These are phyloP conservation scores for Pseudorectes ferrugineus DNA, from an alignment of 2,113 vertebrate species.

Conservation along the genomic window DNA sequence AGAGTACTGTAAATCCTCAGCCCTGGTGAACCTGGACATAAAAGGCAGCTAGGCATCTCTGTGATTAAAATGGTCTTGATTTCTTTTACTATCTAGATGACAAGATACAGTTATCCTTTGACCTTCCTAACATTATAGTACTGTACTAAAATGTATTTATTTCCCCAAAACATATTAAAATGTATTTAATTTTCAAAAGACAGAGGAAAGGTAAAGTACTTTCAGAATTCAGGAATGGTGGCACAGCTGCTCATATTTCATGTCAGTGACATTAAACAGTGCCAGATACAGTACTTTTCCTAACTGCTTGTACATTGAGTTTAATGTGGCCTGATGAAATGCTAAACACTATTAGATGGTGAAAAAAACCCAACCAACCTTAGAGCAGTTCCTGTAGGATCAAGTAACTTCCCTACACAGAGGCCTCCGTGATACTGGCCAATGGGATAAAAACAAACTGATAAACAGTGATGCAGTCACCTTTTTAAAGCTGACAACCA, in stretches of 20 bases:
- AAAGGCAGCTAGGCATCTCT: not conserved
- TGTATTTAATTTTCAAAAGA: not conserved
- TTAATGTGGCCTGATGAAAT: slow-evolving; percentile 47
- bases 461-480: not conserved
- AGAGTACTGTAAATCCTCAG: not conserved
- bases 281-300: slow-evolving; percentile 33
- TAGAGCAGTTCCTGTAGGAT: not conserved
- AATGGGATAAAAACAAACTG: not conserved
- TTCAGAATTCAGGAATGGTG: not conserved
- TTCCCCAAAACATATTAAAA: slow-evolving; percentile 1
- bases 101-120: not conserved
- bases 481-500: not conserved
- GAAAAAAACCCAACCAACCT: not conserved
- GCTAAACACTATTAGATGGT: slow-evolving; percentile 5
- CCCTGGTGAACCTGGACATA: not conserved
- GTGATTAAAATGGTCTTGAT: not conserved
- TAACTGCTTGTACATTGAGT: slow-evolving; percentile 33
- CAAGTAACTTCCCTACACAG: not conserved
- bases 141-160: not conserved
- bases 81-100: slow-evolving; percentile 5
- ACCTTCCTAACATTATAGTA: not conserved
- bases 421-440: not conserved
- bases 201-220: not conserved
- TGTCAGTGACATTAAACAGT: slow-evolving; percentile 43
- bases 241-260: slow-evolving; percentile 27